Evolutionary conservation across 2,888 invertebrate genomes (phyloP).

Genomic region (Xanthorhoe designata): DNA sequence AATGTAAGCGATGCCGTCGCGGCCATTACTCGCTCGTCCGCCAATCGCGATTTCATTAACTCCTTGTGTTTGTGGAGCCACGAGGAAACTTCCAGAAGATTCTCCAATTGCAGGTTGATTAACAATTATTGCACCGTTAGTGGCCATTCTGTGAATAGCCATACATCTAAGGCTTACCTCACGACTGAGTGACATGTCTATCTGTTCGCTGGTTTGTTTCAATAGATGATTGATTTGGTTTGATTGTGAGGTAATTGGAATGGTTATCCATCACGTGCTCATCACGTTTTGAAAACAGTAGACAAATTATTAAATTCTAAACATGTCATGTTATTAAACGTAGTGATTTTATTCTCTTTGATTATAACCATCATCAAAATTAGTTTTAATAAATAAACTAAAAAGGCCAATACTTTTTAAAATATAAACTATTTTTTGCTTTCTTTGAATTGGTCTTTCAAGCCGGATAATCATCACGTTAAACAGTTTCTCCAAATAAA

Average conservation of each 20-base stretch:
- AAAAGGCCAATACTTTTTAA: no score
- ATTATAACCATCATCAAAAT: no score
- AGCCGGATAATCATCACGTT: background rate
- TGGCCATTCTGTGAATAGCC: background rate
- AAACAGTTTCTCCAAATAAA: background rate
- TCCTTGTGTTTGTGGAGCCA: constrained; percentile 22
- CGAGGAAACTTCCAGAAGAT: constrained; percentile 9
- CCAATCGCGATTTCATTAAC: constrained; percentile 28
- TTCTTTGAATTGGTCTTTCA: background rate
- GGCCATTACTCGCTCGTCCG: constrained; percentile 21
- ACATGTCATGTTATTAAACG: background rate
- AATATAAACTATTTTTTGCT: no score
- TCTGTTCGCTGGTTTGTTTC: constrained; percentile 15
- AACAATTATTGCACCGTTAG: constrained; percentile 13
- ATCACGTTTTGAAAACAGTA: background rate
- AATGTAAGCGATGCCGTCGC: constrained; percentile 41
- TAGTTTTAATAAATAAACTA: background rate
- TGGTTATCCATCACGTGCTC: constrained; percentile 16
- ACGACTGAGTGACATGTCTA: constrained; percentile 12
- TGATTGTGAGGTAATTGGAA: constrained; percentile 29
- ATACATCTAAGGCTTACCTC: background rate
- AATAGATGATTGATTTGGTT: constrained; percentile 27
- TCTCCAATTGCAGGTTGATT: constrained; percentile 8
- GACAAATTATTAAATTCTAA: constrained; percentile 9
- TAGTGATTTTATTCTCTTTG: no score